Evolutionary conservation across 1,140 invertebrate species (phyloP).

Genomic region (Aphaenogaster rudis): DNA sequence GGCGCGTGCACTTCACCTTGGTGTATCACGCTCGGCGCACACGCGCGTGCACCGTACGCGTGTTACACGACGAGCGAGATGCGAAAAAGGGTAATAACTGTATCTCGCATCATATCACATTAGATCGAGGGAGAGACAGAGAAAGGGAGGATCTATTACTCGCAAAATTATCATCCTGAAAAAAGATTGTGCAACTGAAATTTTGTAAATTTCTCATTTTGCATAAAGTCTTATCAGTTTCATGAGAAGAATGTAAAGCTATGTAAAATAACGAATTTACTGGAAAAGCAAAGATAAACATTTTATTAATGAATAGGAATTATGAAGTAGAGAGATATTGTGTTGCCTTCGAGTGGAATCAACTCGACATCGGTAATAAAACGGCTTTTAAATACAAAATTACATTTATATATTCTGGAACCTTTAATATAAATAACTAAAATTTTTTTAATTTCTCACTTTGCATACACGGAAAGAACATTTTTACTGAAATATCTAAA

Average conservation of each 20-base stretch:
- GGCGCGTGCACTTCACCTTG: slow-evolving; percentile 71
- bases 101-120: neutral
- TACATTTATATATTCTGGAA: too few relatives aligned
- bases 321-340: too few relatives aligned
- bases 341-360: too few relatives aligned
- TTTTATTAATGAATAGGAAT: neutral
- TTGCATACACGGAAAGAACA: neutral
- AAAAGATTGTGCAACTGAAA: neutral
- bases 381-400: too few relatives aligned
- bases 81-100: slow-evolving; percentile 3
- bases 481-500: too few relatives aligned
- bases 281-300: neutral
- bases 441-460: neutral
- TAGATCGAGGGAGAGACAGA: neutral
- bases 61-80: neutral
- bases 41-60: neutral
- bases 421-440: neutral
- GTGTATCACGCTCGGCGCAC: slow-evolving; percentile 10
- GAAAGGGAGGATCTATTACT: neutral
- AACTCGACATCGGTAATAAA: too few relatives aligned
- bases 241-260: neutral
- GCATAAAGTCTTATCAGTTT: neutral
- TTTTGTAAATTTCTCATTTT: neutral
- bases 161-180: neutral
- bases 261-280: neutral